Base-by-base conservation (phyloP, 2,888 invertebrate genomes). In the Meiosimyza platycephala region DNA sequence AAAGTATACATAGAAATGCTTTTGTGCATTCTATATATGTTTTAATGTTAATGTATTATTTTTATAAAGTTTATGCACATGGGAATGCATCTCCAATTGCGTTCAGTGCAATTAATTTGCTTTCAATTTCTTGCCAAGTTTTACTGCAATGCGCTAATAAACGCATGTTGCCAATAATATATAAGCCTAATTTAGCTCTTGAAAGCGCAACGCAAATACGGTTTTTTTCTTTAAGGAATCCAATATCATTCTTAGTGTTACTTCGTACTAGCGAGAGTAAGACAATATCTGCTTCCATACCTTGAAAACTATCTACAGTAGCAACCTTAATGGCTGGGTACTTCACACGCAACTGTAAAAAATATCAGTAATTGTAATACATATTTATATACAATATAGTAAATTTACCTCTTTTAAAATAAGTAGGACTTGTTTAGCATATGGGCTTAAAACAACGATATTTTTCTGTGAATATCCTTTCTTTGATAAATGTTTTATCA, bases 241-340 rank as follows among this genome's bases (percentile, higher is more conserved):
- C 95, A 76, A 94, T 92, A 72, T 89, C 90, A 64, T 89, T 89
- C 13, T 90, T 89, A 59, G 85, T 83, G 86, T 94, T 94, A 82
- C 92, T 94, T 81, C 95, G 89, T 0, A 95, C 95, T 15, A 95
- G 85, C 0, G 95, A 94, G 74, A 95, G 85, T 77, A 95, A 89
- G 68, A 95, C 92, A 80, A 95, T 93, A 82, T 91, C 91, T 81
- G 90, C 92, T 88, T 94, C 95, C 81, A 94, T 92, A 0, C 95
- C 95, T 88, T 95, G 95, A 80, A 90, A 95, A 82, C 93, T 94
- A 83, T 95, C 95, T 1, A 95, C 92, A 1, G 91, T 91, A 0
- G 91, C 89, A 22, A 93, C 73, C n/a, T 75, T 75, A 2, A 76
- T 57, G 4, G 66, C 40, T 1, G 74, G 40, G 40, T 9, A 47